These are phyloP conservation scores for Lagopus leucura DNA, from an alignment of 2,113 vertebrate species.

Conservation along the genomic window DNA sequence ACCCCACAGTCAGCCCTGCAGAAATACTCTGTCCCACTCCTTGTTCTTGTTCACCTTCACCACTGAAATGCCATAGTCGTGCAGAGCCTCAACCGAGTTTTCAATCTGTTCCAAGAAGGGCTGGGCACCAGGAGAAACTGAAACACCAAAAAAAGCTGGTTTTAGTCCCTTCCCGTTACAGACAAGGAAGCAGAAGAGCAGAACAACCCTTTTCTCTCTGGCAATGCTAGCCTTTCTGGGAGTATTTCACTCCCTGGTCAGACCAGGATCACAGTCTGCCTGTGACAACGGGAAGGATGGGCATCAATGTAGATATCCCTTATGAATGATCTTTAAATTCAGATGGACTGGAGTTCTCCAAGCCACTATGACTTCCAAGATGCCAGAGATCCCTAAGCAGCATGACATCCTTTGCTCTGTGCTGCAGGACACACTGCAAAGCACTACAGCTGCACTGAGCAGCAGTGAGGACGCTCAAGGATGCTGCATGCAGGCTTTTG, in stretches of 20 bases:
- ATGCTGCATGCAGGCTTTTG: background rate
- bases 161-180: background rate
- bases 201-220: background rate
- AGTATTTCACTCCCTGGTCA: background rate
- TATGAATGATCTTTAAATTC: too few species aligned
- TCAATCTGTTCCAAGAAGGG: slow-evolving; percentile 88
- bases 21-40: background rate
- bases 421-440: background rate
- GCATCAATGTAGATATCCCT: too few species aligned
- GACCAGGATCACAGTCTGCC: background rate
- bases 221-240: background rate
- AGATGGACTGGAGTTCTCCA: background rate
- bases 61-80: slow-evolving; percentile 90
- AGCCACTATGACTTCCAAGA: background rate
- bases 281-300: background rate
- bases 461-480: background rate
- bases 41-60: slow-evolving; percentile 81
- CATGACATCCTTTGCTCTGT: background rate
- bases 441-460: background rate
- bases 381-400: background rate
- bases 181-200: background rate
- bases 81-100: slow-evolving; percentile 83
- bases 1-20: background rate
- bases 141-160: slow-evolving; percentile 30
- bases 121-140: slow-evolving; percentile 81